phyloP scores from a whole-genome alignment of 2,888 invertebrate species.

The Bembecia ichneumoniformis region DNA sequence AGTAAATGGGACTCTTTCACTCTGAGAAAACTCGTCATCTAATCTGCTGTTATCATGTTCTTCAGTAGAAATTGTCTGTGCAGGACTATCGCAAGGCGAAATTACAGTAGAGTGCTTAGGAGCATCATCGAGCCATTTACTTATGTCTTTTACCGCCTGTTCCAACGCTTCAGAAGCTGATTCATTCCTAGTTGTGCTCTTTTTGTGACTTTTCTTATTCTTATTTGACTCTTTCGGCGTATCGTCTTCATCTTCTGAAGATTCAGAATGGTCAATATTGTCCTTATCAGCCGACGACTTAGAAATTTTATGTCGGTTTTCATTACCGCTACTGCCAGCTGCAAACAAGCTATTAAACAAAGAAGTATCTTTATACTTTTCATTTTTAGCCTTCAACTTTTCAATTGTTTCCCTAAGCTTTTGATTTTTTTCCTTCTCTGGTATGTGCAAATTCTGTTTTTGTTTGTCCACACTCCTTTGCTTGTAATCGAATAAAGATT shows the following conservation, averaged over 20 bases:
- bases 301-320: constrained; percentile 2
- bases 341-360: constrained; percentile 45
- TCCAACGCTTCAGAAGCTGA: constrained; percentile 69
- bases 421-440: constrained; percentile 65
- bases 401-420: constrained; percentile 73
- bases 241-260: constrained; percentile 28
- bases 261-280: constrained; percentile 20
- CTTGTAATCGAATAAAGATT: constrained; percentile 59
- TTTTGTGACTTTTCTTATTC: constrained; percentile 49
- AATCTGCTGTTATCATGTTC: constrained; percentile 67
- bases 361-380: constrained; percentile 57
- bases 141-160: constrained; percentile 87
- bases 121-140: constrained; percentile 90
- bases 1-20: constrained; percentile 38
- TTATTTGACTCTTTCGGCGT: constrained; percentile 14
- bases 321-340: constrained; percentile 27
- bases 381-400: constrained; percentile 76
- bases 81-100: constrained; percentile 85
- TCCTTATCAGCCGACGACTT: constrained; percentile 19
- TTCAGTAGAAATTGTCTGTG: constrained; percentile 76
- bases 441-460: constrained; percentile 40
- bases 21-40: constrained; percentile 52
- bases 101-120: constrained; percentile 83
- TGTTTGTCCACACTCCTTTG: constrained; percentile 52
- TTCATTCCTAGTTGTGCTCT: constrained; percentile 66